Evolutionary conservation across 1,140 invertebrate genomes (phyloP), one percentile per base, ranked within the genome.

Genomic region (Diploscapter pachys): DNA sequence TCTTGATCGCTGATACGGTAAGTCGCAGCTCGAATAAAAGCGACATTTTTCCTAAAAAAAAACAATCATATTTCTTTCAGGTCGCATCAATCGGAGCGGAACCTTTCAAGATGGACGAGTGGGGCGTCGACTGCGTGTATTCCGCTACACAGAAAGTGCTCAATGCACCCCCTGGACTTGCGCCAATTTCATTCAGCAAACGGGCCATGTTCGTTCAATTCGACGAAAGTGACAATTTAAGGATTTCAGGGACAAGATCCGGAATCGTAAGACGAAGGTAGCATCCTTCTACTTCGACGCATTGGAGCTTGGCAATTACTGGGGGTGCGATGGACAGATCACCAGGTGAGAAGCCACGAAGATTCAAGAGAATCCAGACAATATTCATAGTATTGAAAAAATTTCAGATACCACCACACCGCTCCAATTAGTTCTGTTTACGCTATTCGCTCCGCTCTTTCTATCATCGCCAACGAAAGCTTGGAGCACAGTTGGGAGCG

Each of bases 101-200:
- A 4, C 91, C 91, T 2, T 90, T 96, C 80, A 90, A 89, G 77
- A 90, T 91, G 88, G 93, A 95, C 85, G 88, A 89, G 59, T 92
- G 92, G 91, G 89, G 77, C 65, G 83, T 95, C 54, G 93, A 96
- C 86, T 92, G 89, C 57, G 88, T 92, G 3, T 95, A 93, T 83
- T 90, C 92, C 0, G 92, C 92, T 3, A 90, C 91, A 2, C 93
- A 96, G 86, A 96, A 96, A 83, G 90, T 90, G 2, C 85, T 95
- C 3, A 91, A 92, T 71, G 92, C 90, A 11, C 91, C 91, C 0
- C 91, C 93, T 52, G 93, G 93, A 6, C 87, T 93, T 11, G 90
- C 92, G 11, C 92, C 93, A 0, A 91, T 95, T 56, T 92, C 92
- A n/a, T 94, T 95, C 79, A 92, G 91, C 83, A 86, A 89, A 3